Evolutionary conservation across 2,113 vertebrate species (phyloP), one percentile per base, ranked within the genome.

Genomic region (Brachyhypopomus occidentalis): DNA sequence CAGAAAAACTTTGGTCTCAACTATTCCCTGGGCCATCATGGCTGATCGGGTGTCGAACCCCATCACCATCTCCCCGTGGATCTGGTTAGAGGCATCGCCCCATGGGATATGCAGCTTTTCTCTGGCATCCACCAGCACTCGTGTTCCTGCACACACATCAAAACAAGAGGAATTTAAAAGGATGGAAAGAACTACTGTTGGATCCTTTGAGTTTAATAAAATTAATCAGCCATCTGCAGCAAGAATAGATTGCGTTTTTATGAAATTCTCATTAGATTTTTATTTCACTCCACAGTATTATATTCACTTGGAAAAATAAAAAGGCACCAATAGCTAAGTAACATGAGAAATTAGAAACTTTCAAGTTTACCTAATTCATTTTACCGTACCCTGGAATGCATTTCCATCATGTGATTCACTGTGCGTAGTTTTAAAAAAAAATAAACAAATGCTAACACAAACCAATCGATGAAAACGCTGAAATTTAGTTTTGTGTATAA

Each of bases 91-190:
- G 0, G 92, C 86, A 73, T 97, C 93, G 79, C 96, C 97, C 98
- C 98, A 99, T 0, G 96, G 96, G 87, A 99, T 99, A 89, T 98
- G 97, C 81, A 99, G 95, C 89, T 99, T 99, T 90, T 98, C 97
- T 52, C 98, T 94, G 60, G 98, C 98, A 7, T 99, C 98, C 36
- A 99, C 98, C 73, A 99, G 88, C 84, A 99, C 97, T 79, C 97
- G 94, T 63, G 98, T 88, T 83, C 98, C 98, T 98, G 91, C 4
- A 52, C 72, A 79, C 23, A 77, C 72, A 70, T 30, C 58, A n/a
- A 45, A 23, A 72, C n/a, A 52, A 55, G 55, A 55, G 25, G 58
- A 20, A 7, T 19, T 30, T 25, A 56, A 20, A 70, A 20, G 60
- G 55, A 62, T n/a, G 41, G 22, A n/a, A 70, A 20, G 4, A 38